Evolutionary conservation across 92 coral and sea anemone species (phyloP).

Genomic region (Parazoanthus swiftii): DNA sequence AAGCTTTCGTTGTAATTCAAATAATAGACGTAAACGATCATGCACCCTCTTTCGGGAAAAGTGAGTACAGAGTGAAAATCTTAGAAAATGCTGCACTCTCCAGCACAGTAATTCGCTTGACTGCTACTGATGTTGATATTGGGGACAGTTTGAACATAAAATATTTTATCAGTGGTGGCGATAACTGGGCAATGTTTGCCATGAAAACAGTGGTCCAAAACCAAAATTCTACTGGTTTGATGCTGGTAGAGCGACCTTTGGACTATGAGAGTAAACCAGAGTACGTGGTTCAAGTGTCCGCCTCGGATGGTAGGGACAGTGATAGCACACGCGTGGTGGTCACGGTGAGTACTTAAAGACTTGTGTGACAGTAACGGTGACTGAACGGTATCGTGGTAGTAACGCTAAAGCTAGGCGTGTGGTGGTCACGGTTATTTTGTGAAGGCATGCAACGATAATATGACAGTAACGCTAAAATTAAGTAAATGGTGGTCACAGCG

Average conservation of each 20-base stretch:
- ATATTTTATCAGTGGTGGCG: slow-evolving; percentile 77
- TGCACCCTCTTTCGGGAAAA: slow-evolving; percentile 57
- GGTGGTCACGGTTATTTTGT: neutral
- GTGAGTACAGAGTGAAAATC: slow-evolving; percentile 58
- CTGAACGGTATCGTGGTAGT: neutral
- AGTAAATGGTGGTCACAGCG: too few relatives aligned
- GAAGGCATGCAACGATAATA: neutral
- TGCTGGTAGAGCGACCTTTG: slow-evolving; percentile 69
- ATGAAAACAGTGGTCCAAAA: slow-evolving; percentile 45
- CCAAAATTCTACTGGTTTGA: slow-evolving; percentile 12
- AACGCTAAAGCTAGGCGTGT: too few relatives aligned
- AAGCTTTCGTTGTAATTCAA: slow-evolving; percentile 46
- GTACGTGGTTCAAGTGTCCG: slow-evolving; percentile 69
- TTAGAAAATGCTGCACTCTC: slow-evolving; percentile 69
- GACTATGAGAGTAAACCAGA: slow-evolving; percentile 66
- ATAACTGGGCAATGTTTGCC: slow-evolving; percentile 61
- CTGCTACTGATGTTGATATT: slow-evolving; percentile 65
- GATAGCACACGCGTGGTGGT: slow-evolving; percentile 54
- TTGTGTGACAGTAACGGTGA: too few relatives aligned
- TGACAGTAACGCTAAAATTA: neutral
- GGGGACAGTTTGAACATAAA: slow-evolving; percentile 55
- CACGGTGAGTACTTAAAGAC: neutral
- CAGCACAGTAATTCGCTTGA: slow-evolving; percentile 38
- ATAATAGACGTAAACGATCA: slow-evolving; percentile 77
- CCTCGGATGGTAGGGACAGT: slow-evolving; percentile 78